Conservation (phyloP, 2,888 invertebrate genomes). For the Taenaris catops region DNA sequence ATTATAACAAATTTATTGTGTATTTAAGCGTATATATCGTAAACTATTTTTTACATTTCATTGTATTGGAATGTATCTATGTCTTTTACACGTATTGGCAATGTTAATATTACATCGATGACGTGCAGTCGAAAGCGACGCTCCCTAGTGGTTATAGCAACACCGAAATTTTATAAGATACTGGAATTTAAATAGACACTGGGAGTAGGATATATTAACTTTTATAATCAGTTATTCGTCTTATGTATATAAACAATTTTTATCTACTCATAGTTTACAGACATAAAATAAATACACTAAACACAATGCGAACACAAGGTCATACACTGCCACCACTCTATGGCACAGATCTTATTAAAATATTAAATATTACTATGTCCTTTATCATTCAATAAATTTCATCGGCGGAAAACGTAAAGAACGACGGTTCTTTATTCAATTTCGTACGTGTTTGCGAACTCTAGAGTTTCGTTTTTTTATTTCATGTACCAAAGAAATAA, state of each 20-base stretch:
- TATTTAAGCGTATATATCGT: conserved; percentile 68
- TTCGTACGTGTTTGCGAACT: no score
- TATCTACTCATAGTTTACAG: conserved; percentile 64
- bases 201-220: conserved; percentile 35
- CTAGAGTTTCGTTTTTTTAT: no score
- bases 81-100: conserved; percentile 43
- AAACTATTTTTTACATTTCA: conserved; percentile 48
- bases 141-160: conserved; percentile 33
- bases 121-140: conserved; percentile 48
- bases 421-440: conserved; percentile 2
- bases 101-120: conserved; percentile 33
- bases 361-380: conserved; percentile 49
- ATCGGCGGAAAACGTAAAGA: conserved; percentile 1
- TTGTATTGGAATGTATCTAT: conserved; percentile 61
- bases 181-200: conserved; percentile 37
- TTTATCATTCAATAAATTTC: conserved; percentile 27
- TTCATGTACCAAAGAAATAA: conserved; percentile 13
- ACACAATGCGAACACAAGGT: conserved; percentile 62
- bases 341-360: conserved; percentile 73
- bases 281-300: conserved; percentile 61
- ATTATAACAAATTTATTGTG: conserved; percentile 52
- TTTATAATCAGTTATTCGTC: conserved; percentile 44
- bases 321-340: conserved; percentile 67
- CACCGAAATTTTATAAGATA: conserved; percentile 32
- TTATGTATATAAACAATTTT: conserved; percentile 51